These are phyloP conservation scores for Chaenogobius annularis DNA, from an alignment of 2,113 vertebrate species.

Conservation along the genomic window DNA sequence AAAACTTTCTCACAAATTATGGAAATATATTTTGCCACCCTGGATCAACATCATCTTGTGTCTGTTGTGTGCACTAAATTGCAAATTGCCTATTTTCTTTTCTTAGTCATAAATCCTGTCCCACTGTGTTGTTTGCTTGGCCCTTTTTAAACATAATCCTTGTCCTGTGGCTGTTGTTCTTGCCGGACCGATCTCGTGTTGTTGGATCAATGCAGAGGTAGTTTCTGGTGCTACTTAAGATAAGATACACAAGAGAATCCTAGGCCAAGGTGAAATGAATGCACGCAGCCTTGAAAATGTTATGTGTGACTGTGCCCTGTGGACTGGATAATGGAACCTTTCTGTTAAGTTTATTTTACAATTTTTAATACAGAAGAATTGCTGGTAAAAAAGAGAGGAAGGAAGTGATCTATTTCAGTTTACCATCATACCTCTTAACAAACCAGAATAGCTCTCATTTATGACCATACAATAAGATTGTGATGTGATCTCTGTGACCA, in stretches of 20 bases:
- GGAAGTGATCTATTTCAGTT: background rate
- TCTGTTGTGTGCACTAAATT: background rate
- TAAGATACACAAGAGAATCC: background rate
- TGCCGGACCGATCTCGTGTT: background rate
- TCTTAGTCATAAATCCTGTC: background rate
- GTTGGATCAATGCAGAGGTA: background rate
- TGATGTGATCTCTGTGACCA: background rate
- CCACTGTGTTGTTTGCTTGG: background rate
- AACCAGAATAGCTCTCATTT: background rate
- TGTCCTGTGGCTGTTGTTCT: background rate
- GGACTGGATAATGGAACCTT: background rate
- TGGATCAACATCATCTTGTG: background rate
- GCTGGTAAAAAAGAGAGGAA: background rate
- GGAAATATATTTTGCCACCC: background rate
- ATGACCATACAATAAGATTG: background rate
- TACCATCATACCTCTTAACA: no score
- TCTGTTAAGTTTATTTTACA: background rate
- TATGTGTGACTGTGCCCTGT: background rate
- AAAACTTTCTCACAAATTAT: background rate
- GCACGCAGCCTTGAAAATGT: background rate
- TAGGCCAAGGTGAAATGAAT: background rate
- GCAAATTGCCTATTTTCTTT: background rate
- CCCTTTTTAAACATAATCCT: constrained; percentile 2
- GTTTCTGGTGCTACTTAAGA: background rate
- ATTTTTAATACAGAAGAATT: background rate